Base-by-base conservation (phyloP, 1,140 invertebrate genomes). In the Atta colombica region DNA sequence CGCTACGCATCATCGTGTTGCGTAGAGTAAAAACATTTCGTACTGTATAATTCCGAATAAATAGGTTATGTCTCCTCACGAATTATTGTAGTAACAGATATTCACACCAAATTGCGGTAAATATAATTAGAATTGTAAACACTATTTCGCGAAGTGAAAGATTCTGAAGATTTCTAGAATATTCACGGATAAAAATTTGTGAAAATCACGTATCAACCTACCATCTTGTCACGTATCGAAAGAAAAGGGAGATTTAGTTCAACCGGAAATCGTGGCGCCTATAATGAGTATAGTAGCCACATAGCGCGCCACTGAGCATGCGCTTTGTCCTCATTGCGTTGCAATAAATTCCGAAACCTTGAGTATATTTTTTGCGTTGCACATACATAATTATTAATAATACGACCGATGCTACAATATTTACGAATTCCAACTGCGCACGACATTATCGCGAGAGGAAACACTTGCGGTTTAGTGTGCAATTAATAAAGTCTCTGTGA, bases 211-310 rank as follows among this genome's bases (percentile, higher is more conserved):
- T 63, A 21, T 88, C 65, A n/a, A 93, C 93, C 88, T 93, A 94
- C 93, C 93, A 94, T 94, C 89, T 92, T 94, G 90, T 1, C 8
- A 75, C 87, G 85, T 87, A 87, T 91, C 55, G 82, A 89, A 87
- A 75, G 90, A 90, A 93, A 90, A 87, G 77, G 74, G 80, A 85
- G 82, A 58, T 16, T 45, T 53, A 39, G 1, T 2, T 7, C 7
- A 28, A 87, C 80, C 86, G 88, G 90, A 90, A 91, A 25, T 61
- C 53, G 69, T 68, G n/a, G 21, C 71, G 72, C 60, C 55, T 14
- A 35, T 7, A 35, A 5, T 35, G 5, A 6, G 5, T 35, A 2
- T 1, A 12, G 25, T 16, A 25, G 39, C 39, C 14, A 7, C 3
- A 3, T 25, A 5, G 2, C 5, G 65, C 89, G 84, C 87, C 69